Base-by-base conservation (phyloP, 2,888 invertebrate genomes). In the Odontocolon sp. region DNA sequence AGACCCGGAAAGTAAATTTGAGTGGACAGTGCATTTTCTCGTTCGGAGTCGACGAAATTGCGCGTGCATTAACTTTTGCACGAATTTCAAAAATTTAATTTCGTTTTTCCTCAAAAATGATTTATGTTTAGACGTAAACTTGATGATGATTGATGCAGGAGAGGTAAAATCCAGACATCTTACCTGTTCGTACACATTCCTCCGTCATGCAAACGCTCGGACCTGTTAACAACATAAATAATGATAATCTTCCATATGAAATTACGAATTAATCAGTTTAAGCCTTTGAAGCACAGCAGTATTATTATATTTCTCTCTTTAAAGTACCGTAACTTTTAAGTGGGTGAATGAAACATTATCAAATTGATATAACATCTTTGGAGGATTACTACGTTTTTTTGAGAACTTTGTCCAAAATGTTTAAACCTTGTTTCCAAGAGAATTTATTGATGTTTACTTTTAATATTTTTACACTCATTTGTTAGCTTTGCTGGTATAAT, bases 121-220 rank as follows among this genome's bases (percentile, higher is more conserved):
- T 52, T 66, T 40, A 66, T 40, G 18, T 18, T 11, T 28, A 8
- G 26, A n/a, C 9, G 11, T 38, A 40, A 16, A 26, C 9, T 40
- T 14, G 23, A 16, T 11, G 38, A 38, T 8, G 28, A 28, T 50
- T 50, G 16, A 11, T 9, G 54, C 18, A 1, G 6, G 33, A 36
- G 2, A 31, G n/a, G 5, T 11, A 52, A 50, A n/a, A 23, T 23
- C 8, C 26, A n/a, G 3, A 28, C 2, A 61, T 85, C 90, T 92
- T 90, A 94, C 94, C 94, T 86, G 94, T 94, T 88, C 92, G 90
- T 38, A 94, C 93, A 87, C 94, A 94, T 88, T 94, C 93, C 87
- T 93, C 93, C 6, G 93, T 93, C 79, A 94, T 90, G 88, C 94
- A 94, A 74, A 94, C 87, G 18, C 88, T 85, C 16, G 83, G 80